These are phyloP conservation scores for Coryphaenoides rupestris DNA, from an alignment of 2,113 vertebrate species.

Conservation along the genomic window DNA sequence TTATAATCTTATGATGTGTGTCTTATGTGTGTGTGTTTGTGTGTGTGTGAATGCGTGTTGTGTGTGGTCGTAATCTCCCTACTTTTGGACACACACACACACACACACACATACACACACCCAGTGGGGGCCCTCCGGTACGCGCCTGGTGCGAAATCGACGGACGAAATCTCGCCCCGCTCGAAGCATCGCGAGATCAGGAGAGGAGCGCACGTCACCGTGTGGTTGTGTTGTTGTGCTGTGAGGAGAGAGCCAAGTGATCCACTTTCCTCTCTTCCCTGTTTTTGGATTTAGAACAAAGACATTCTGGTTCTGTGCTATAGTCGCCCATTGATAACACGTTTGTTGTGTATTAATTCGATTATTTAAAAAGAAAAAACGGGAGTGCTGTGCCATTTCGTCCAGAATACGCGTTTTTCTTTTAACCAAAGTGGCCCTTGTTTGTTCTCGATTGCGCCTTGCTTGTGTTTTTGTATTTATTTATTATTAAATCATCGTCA, in stretches of 20 bases:
- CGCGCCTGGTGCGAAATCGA: too few relatives aligned
- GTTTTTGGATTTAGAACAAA: slow-evolving; percentile 22
- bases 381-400: too few relatives aligned
- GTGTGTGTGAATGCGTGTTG: too few relatives aligned
- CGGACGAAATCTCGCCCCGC: too few relatives aligned
- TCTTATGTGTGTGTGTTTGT: too few relatives aligned
- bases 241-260: not conserved
- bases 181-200: not conserved
- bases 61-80: too few relatives aligned
- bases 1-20: too few relatives aligned
- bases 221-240: not conserved
- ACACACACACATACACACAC: too few relatives aligned
- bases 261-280: not conserved
- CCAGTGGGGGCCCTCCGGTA: too few relatives aligned
- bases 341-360: slow-evolving; percentile 9
- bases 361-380: not conserved
- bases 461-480: not conserved
- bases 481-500: not conserved
- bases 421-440: not conserved
- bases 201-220: not conserved
- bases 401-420: not conserved
- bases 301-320: not conserved
- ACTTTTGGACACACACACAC: too few relatives aligned
- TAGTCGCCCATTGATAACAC: not conserved
- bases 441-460: not conserved